Percentiles rank a stretch among this genome's conserved stretches.
phyloP scores from a whole-genome alignment of 2,797 vertebrate species.

The Potorous gilbertii region DNA sequence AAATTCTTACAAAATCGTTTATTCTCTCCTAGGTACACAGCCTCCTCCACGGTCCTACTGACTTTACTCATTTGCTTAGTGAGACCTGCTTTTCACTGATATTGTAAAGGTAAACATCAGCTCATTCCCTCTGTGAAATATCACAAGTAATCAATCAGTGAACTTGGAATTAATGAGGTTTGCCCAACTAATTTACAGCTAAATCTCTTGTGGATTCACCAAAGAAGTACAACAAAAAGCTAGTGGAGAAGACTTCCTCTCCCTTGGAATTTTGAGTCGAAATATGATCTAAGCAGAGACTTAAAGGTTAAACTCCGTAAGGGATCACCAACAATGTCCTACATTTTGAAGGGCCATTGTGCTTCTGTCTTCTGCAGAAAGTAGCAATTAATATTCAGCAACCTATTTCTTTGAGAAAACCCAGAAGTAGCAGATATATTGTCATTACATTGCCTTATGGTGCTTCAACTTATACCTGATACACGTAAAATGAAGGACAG shows the following conservation, averaged over 20 bases:
- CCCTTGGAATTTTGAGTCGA: not conserved
- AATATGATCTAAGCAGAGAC: not conserved
- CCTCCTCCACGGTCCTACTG: constrained; percentile 15
- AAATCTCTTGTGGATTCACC: constrained; percentile 24
- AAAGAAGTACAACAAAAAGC: constrained; percentile 30
- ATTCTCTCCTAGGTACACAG: constrained; percentile 9
- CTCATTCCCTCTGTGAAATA: constrained; percentile 38
- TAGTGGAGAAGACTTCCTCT: not conserved
- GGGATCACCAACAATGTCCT: not conserved
- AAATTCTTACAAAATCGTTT: constrained; percentile 50
- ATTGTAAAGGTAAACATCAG: constrained; percentile 21
- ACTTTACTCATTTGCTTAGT: constrained; percentile 15
- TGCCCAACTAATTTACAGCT: constrained; percentile 7
- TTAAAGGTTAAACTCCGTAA: not conserved
- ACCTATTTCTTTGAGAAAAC: not conserved
- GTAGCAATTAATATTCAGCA: not conserved
- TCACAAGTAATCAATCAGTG: constrained; percentile 30
- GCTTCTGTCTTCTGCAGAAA: not conserved
- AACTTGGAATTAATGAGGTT: constrained; percentile 45
- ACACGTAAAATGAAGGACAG: not conserved
- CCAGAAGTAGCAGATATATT: not conserved
- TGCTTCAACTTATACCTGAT: not conserved
- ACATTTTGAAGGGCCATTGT: not conserved
- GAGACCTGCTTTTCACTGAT: not conserved
- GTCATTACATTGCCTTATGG: not conserved